Percentiles rank a stretch among this genome's conserved stretches.
Evolutionary conservation across 1,140 invertebrate species (phyloP).

Genomic region (Microvelia longipes): DNA sequence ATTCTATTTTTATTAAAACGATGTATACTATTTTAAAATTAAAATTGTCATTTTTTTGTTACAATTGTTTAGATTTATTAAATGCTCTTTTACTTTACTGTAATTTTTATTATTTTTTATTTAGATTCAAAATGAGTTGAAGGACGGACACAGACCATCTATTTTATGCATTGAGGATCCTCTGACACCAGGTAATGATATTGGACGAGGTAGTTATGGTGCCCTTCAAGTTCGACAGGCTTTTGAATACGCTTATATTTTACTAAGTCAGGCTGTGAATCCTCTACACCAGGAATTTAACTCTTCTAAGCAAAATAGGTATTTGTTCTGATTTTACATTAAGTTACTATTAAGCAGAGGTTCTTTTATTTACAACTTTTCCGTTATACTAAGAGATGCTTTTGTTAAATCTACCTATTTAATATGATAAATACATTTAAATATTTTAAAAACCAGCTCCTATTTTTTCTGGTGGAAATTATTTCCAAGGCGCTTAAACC

Average conservation of each 20-base stretch:
- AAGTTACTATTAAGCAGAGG: not conserved
- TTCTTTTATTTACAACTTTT: too few relatives aligned
- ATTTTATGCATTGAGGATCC: constrained; percentile 95
- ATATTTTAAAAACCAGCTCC: not conserved
- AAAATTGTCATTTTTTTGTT: too few relatives aligned
- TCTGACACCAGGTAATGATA: constrained; percentile 84
- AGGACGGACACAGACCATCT: constrained; percentile 80
- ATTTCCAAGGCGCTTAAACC: too few relatives aligned
- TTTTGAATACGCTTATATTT: constrained; percentile 87
- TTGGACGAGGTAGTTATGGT: constrained; percentile 92
- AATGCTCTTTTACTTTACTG: too few relatives aligned
- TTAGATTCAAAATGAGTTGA: constrained; percentile 70
- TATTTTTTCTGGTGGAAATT: too few relatives aligned
- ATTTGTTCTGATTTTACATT: constrained; percentile 7
- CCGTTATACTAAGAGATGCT: not conserved
- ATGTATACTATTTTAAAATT: too few relatives aligned
- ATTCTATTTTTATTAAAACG: too few relatives aligned
- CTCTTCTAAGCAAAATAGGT: constrained; percentile 39
- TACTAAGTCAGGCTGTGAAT: constrained; percentile 64
- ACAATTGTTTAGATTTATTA: too few relatives aligned
- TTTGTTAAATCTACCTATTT: not conserved
- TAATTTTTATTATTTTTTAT: constrained; percentile 7
- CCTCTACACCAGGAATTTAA: constrained; percentile 40
- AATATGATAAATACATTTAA: not conserved
- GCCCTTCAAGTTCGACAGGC: constrained; percentile 69